Evolutionary conservation across 2,888 invertebrate species (phyloP), one percentile per base, ranked within the genome.

Genomic region (Xanthia togata): DNA sequence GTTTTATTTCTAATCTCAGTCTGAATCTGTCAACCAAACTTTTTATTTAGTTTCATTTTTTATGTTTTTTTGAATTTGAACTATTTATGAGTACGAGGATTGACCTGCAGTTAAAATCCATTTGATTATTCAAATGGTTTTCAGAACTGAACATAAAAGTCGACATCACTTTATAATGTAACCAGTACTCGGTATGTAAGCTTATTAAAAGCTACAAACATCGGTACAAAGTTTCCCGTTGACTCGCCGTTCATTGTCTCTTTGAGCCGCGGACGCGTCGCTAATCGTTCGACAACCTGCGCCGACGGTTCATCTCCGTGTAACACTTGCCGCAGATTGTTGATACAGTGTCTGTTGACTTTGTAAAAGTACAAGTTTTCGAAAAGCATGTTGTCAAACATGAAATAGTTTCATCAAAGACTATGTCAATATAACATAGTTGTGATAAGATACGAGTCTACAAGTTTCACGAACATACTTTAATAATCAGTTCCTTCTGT

Each of bases 231-330:
- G 50, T 62, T 12, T 3, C 9, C 38, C 26, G 64, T 86, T 85
- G 44, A 88, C 84, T 84, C 62, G 62, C 53, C 82, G 76, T 85
- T 87, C 87, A 83, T 57, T 64, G 68, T 65, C 78, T 83, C 77
- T 76, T 76, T 79, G 71, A 83, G 65, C 50, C 67, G 77, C 63
- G 70, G 78, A 78, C 87, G 85, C 82, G 77, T 76, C 76, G 79
- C 79, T 84, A 82, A 81, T 78, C 81, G 84, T 81, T 44, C 69
- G 59, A 67, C 65, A 41, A 75, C 38, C 77, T 47, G 67, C 71
- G 26, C 35, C 57, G 75, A 67, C 59, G 70, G 59, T 76, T 74
- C 70, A 79, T 53, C 26, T 53, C 71, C 63, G 41, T 63, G 70
- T 73, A 65, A 62, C 59, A 64, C 73, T 68, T 55, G n/a, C 44